A percentile compares a stretch with the other conserved stretches of the same genome.
phyloP scores from a whole-genome alignment of 2,797 vertebrate species.

The Cacajao melanocephalus region DNA sequence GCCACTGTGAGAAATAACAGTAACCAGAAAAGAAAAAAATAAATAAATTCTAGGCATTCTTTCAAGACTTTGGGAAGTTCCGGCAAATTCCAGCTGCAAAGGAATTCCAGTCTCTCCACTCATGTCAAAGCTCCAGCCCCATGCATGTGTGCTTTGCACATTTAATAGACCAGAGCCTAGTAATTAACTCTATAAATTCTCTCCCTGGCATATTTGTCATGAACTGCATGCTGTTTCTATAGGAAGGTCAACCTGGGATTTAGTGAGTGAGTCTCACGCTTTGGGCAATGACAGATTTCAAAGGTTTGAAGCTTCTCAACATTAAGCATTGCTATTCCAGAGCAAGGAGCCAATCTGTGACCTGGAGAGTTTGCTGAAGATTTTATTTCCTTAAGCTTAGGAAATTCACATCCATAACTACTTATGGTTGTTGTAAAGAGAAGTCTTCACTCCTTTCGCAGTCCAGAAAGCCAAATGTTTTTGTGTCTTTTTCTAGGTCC shows the following conservation, averaged over 20 bases:
- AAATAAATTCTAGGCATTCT: constrained; percentile 83
- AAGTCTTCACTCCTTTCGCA: background rate
- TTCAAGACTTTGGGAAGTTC: constrained; percentile 76
- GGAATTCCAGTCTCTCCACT: constrained; percentile 64
- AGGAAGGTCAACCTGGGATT: constrained; percentile 29
- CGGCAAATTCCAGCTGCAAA: constrained; percentile 73
- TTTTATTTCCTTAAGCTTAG: background rate
- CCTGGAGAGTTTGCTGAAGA: background rate
- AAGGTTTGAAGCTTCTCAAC: background rate
- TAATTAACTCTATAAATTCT: constrained; percentile 56
- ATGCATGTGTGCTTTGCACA: constrained; percentile 61
- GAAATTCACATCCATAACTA: background rate
- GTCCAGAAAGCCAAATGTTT: background rate
- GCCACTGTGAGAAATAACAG: constrained; percentile 75
- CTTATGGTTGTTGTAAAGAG: background rate
- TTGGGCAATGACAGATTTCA: constrained; percentile 36
- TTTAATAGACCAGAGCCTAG: constrained; percentile 65
- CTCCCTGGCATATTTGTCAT: constrained; percentile 54
- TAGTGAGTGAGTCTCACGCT: constrained; percentile 45
- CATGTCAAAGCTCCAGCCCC: constrained; percentile 35
- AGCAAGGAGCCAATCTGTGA: background rate
- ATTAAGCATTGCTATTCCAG: background rate
- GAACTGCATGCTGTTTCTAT: constrained; percentile 39
- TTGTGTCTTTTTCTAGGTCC: background rate
- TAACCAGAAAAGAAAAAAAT: constrained; percentile 67